phyloP scores from a whole-genome alignment of 2,113 vertebrate genomes.

The Todiramphus chloris region DNA sequence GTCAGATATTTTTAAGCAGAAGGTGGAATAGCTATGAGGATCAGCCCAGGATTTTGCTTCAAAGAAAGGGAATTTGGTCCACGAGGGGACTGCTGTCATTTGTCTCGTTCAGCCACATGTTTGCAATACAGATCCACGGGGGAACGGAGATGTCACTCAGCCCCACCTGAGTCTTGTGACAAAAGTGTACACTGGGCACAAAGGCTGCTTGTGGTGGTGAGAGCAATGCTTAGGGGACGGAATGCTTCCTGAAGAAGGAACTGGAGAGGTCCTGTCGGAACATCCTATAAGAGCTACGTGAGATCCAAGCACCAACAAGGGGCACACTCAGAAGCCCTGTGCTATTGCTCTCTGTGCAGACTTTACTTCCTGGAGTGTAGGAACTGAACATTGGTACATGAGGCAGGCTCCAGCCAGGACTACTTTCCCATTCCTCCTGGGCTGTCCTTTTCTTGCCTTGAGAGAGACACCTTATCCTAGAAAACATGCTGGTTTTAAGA shows the following conservation, averaged over 20 bases:
- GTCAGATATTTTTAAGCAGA: constrained; percentile 3
- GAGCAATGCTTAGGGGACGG: neutral
- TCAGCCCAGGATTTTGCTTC: neutral
- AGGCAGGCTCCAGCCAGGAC: neutral
- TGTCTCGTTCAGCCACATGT: neutral
- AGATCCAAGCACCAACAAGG: neutral
- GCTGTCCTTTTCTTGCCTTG: neutral
- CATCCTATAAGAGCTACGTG: neutral
- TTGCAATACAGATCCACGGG: neutral
- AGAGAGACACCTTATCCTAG: neutral
- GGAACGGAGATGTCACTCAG: neutral
- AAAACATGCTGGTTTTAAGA: neutral
- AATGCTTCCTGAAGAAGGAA: neutral
- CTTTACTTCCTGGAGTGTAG: neutral
- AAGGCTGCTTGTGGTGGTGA: neutral
- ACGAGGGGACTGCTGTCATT: neutral
- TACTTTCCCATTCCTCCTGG: neutral
- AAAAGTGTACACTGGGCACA: rapidly evolving
- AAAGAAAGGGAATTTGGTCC: neutral
- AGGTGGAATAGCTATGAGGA: neutral
- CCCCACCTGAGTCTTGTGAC: neutral
- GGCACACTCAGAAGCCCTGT: neutral
- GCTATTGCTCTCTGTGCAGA: neutral
- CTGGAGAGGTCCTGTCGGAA: neutral
- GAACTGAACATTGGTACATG: neutral